Evolutionary conservation across 1,140 invertebrate species (phyloP), one percentile per base, ranked within the genome.

Genomic region (Megathymus violae): DNA sequence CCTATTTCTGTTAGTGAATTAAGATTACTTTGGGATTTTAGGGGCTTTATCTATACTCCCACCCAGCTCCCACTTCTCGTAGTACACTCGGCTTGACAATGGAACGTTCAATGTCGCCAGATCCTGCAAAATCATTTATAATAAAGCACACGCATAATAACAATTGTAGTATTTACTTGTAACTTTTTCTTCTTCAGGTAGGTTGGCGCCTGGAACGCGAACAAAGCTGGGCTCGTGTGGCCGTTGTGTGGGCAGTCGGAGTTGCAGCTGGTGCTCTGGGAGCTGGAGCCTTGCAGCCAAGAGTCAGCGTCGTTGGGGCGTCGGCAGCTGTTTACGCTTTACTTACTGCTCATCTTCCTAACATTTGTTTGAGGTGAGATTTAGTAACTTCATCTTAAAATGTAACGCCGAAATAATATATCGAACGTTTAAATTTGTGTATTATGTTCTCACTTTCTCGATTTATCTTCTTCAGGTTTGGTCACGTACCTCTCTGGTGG

Each of bases 301-400:
- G 92, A 73, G 93, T 96, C 40, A 94, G 92, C 68, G 92, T 99
- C 52, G 95, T 97, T 43, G 98, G 98, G 11, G 96, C 98, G 41
- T 98, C 97, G 44, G 98, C 96, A 9, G 98, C 97, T n/a, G 97
- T 98, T 50, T 99, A 99, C 91, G 96, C 97, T 19, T 90, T 99
- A 36, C 94, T 99, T 41, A 95, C 97, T 31, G 98, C 97, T 67
- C 97, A 99, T 86, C 91, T 98, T 47, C 95, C 98, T 15, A 97
- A 97, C 89, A 93, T 98, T 50, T 94, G 97, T 80, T 92, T 98
- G 0, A 83, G 80, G 88, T 88, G 54, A 41, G 13, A 6, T 25
- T 51, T n/a, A n/a, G n/a, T n/a, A n/a, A n/a, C n/a, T n/a, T n/a
- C n/a, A n/a, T n/a, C n/a, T n/a, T n/a, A n/a, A n/a, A n/a, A n/a